phyloP scores from a whole-genome alignment of 2,888 invertebrate species.

The Scaptomyza flava region DNA sequence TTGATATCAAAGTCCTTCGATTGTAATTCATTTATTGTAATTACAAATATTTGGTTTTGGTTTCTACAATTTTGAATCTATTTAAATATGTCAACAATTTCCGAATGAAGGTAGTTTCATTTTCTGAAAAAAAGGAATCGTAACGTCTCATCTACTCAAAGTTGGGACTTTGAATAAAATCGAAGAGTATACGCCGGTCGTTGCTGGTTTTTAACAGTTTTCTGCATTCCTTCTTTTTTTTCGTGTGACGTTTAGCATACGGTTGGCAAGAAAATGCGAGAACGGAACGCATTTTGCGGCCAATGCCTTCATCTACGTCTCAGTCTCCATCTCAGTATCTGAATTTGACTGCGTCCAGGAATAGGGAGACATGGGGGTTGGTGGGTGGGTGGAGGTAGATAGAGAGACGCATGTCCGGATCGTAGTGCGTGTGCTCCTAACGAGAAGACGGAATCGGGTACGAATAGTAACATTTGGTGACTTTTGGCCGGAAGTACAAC shows the following conservation, averaged over 20 bases:
- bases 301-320: slow-evolving; percentile 20
- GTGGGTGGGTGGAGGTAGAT: background rate
- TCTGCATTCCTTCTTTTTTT: slow-evolving; percentile 15
- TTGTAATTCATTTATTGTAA: too few relatives aligned
- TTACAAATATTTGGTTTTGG: too few relatives aligned
- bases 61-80: too few relatives aligned
- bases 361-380: background rate
- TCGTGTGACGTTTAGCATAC: slow-evolving; percentile 5
- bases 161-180: too few relatives aligned
- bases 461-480: slow-evolving; percentile 48
- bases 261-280: slow-evolving; percentile 51
- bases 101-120: too few relatives aligned
- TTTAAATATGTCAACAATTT: too few relatives aligned
- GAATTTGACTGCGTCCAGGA: background rate
- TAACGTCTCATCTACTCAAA: too few relatives aligned
- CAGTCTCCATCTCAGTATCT: slow-evolving; percentile 13
- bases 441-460: slow-evolving; percentile 12
- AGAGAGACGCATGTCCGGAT: slow-evolving; percentile 17
- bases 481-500: slow-evolving; percentile 61
- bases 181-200: slow-evolving; percentile 12
- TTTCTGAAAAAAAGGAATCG: too few relatives aligned
- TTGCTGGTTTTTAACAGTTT: background rate
- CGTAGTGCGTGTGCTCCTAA: slow-evolving; percentile 22
- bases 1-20: too few relatives aligned
- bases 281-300: slow-evolving; percentile 65